Conservation (phyloP, 2,113 vertebrate genomes). For the Thalassarche chlororhynchos region DNA sequence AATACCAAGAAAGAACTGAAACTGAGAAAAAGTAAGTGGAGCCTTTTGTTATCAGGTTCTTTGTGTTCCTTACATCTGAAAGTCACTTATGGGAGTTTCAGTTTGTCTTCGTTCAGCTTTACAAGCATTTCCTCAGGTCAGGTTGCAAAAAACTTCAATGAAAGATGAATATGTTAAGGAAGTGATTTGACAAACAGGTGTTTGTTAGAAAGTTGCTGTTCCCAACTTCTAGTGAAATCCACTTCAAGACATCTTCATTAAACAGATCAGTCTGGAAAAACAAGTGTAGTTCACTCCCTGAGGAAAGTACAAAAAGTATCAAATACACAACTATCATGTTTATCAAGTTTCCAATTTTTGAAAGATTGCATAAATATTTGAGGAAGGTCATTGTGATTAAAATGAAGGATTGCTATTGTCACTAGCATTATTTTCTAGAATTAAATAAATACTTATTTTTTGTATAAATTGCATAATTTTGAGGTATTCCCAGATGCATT, state of each 20-base stretch:
- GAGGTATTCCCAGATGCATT: not conserved
- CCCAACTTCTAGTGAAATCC: not conserved
- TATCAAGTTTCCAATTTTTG: not conserved
- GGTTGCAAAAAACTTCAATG: not conserved
- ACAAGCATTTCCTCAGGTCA: not conserved
- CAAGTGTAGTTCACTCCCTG: not conserved
- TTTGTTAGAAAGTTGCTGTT: not conserved
- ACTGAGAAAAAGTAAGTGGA: not conserved
- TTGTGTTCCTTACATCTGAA: not conserved
- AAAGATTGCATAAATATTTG: not conserved
- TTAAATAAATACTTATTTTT: not conserved
- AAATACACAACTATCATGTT: not conserved
- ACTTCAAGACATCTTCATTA: not conserved
- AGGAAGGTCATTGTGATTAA: not conserved
- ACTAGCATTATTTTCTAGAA: not conserved
- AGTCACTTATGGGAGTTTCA: not conserved
- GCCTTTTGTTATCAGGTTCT: not conserved
- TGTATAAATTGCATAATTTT: not conserved
- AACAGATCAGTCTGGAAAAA: not conserved
- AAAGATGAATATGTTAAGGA: not conserved
- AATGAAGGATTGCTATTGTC: not conserved
- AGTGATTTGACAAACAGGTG: rapidly evolving
- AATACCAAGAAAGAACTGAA: not conserved
- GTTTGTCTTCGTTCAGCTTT: not conserved
- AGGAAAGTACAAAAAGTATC: not conserved